These are phyloP conservation scores for Nudaria mundana DNA, from an alignment of 2,888 invertebrate genomes.

Conservation along the genomic window DNA sequence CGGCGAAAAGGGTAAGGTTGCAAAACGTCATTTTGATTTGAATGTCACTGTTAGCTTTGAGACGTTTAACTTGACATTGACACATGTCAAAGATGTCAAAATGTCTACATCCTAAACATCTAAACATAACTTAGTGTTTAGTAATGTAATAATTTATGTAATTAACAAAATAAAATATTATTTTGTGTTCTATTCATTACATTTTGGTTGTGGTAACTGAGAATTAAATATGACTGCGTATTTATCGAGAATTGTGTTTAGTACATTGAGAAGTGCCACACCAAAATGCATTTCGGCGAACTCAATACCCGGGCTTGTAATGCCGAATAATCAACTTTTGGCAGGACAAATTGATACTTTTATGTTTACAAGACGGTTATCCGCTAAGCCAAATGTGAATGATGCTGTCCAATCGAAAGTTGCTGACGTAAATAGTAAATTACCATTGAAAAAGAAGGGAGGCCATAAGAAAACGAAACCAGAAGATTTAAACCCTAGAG, in stretches of 20 bases:
- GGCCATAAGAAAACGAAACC: conserved; percentile 60
- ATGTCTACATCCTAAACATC: too few species aligned
- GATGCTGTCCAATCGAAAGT: conserved; percentile 50
- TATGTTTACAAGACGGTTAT: conserved; percentile 25
- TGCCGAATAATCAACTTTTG: conserved; percentile 37
- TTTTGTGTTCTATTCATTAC: too few species aligned
- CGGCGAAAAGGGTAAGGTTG: too few species aligned
- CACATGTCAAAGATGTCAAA: too few species aligned
- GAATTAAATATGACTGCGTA: conserved; percentile 55
- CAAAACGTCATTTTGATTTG: too few species aligned
- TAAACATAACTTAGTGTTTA: too few species aligned
- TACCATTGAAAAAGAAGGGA: conserved; percentile 67
- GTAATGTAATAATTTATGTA: too few species aligned
- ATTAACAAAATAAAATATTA: too few species aligned
- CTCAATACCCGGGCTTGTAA: conserved; percentile 26
- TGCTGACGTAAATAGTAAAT: conserved; percentile 53
- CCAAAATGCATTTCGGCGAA: conserved; percentile 36
- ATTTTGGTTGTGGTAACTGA: too few species aligned
- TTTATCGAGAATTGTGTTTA: conserved; percentile 65
- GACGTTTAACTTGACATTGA: too few species aligned
- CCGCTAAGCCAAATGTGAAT: conserved; percentile 40
- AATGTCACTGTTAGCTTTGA: too few species aligned
- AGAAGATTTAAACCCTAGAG: conserved; percentile 60
- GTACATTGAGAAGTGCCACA: conserved; percentile 36
- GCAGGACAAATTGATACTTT: conserved; percentile 38